Evolutionary conservation across 1,140 invertebrate species (phyloP).

Genomic region (Heliothis virescens): DNA sequence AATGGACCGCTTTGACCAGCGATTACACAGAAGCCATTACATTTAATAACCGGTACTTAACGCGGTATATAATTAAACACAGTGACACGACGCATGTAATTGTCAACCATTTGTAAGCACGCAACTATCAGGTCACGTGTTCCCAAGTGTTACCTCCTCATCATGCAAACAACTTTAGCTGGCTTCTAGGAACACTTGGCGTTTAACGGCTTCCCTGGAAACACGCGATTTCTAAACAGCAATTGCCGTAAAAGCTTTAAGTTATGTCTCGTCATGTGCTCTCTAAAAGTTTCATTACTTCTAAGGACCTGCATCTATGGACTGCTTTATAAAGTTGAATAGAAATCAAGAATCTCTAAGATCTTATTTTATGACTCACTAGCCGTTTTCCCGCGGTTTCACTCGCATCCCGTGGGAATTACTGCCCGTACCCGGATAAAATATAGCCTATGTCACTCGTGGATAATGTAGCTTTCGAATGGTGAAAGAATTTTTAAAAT

Average conservation of each 20-base stretch:
- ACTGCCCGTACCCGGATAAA: too few relatives aligned
- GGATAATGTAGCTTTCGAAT: too few relatives aligned
- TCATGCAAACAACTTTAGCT: not conserved
- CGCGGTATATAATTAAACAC: conserved; percentile 28
- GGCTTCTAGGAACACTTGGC: not conserved
- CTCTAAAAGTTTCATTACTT: not conserved
- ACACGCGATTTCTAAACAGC: not conserved
- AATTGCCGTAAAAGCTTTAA: not conserved
- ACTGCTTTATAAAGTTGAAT: not conserved
- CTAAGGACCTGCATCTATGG: conserved; percentile 2
- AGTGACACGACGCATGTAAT: conserved; percentile 32
- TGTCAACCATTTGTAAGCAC: conserved; percentile 29
- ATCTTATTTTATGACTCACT: too few relatives aligned
- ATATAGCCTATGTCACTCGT: too few relatives aligned
- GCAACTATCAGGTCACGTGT: conserved; percentile 32
- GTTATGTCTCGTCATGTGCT: not conserved
- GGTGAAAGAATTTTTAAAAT: too few relatives aligned
- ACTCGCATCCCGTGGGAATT: too few relatives aligned
- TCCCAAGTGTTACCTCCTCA: conserved; percentile 21
- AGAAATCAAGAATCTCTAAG: too few relatives aligned
- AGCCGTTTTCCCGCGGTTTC: too few relatives aligned
- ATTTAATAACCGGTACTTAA: conserved; percentile 7
- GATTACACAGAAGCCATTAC: conserved; percentile 26
- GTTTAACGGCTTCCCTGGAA: not conserved
- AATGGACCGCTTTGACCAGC: not conserved